phyloP scores from a whole-genome alignment of 2,888 invertebrate genomes.

The Eristalis arbustorum region DNA sequence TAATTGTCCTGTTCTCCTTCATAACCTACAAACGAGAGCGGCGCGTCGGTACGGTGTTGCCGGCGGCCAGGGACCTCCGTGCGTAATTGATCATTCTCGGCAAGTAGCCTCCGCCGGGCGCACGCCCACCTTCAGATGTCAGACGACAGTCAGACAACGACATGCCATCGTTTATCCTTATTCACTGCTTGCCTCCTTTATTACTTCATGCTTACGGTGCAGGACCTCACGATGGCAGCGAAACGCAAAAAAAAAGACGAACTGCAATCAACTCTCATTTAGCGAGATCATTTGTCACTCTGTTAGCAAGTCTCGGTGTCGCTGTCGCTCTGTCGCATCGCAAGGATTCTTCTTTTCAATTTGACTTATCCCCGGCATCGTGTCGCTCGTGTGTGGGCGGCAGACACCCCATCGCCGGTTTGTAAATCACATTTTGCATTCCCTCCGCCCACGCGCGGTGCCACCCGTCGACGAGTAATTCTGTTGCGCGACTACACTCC shows the following conservation, averaged over 20 bases:
- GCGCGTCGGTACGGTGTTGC: no score
- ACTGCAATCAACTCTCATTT: slow-evolving; percentile 79
- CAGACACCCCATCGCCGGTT: slow-evolving; percentile 19
- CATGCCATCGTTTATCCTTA: slow-evolving; percentile 70
- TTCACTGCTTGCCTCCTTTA: slow-evolving; percentile 66
- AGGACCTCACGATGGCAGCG: slow-evolving; percentile 27
- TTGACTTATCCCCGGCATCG: slow-evolving; percentile 54
- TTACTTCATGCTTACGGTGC: slow-evolving; percentile 63
- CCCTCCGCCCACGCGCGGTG: background rate
- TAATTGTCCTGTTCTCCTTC: slow-evolving; percentile 66
- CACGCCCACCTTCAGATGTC: background rate
- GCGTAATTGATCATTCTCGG: slow-evolving; percentile 51
- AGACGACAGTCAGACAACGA: slow-evolving; percentile 53
- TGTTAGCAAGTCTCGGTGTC: slow-evolving; percentile 64
- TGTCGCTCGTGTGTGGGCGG: background rate
- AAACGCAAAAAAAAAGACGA: slow-evolving; percentile 65
- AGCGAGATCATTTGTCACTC: slow-evolving; percentile 80
- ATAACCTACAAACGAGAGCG: slow-evolving; percentile 57
- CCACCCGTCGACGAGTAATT: background rate
- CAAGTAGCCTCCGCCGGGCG: slow-evolving; percentile 19
- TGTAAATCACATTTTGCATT: slow-evolving; percentile 66
- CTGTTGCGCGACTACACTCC: slow-evolving; percentile 24
- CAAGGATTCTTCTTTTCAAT: slow-evolving; percentile 70
- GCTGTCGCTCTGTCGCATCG: slow-evolving; percentile 51
- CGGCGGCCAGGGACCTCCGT: background rate